Evolutionary conservation across 2,888 invertebrate genomes (phyloP).

Genomic region (Leucophora obtusa): DNA sequence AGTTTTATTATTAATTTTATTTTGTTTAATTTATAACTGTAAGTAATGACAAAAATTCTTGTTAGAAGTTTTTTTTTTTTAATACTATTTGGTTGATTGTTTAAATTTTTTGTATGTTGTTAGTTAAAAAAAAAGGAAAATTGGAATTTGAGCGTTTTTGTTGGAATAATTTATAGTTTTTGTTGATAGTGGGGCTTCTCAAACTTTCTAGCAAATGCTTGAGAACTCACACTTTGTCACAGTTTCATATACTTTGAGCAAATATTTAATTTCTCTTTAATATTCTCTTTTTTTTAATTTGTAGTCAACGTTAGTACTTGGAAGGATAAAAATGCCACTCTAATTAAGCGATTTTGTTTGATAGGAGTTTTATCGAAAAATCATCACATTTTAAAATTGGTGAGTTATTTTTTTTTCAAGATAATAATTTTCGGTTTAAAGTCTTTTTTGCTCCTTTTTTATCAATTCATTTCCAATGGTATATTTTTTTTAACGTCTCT

Average conservation of each 20-base stretch:
- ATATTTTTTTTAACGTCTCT: constrained; percentile 67
- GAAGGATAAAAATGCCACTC: constrained; percentile 62
- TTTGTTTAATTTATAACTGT: constrained; percentile 6
- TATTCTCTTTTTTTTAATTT: not conserved
- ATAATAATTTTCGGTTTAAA: constrained; percentile 19
- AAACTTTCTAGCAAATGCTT: constrained; percentile 5
- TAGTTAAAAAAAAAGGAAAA: constrained; percentile 25
- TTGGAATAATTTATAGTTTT: constrained; percentile 21
- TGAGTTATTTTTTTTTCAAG: constrained; percentile 8
- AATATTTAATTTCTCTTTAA: not conserved
- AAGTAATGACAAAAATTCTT: constrained; percentile 17
- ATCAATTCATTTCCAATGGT: constrained; percentile 73
- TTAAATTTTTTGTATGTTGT: constrained; percentile 34
- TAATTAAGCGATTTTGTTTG: constrained; percentile 40
- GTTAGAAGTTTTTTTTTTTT: constrained; percentile 27
- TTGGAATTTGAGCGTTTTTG: constrained; percentile 59
- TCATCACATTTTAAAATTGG: constrained; percentile 21
- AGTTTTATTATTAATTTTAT: constrained; percentile 10
- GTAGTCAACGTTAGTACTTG: constrained; percentile 66
- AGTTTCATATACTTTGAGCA: constrained; percentile 35
- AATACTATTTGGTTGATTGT: constrained; percentile 63
- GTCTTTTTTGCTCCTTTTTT: not conserved
- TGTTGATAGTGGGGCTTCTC: constrained; percentile 4
- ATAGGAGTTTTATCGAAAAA: constrained; percentile 19
- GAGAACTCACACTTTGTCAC: not conserved